Evolutionary conservation across 2,113 vertebrate genomes (phyloP).

Genomic region (Plestiodon gilberti): DNA sequence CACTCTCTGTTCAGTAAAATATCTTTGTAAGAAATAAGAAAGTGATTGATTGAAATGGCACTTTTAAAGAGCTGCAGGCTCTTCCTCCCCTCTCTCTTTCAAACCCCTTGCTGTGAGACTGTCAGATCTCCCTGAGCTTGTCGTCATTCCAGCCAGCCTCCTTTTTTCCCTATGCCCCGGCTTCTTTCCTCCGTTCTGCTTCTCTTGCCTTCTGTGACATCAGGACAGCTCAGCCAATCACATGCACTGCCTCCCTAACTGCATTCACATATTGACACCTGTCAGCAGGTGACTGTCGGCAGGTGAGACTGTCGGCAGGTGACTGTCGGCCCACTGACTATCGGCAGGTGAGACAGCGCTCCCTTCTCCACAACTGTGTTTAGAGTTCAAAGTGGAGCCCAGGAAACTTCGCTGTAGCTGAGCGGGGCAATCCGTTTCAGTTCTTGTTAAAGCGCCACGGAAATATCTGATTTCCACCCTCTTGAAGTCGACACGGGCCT

Average conservation of each 20-base stretch:
- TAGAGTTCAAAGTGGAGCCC: background rate
- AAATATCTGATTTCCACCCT: slow-evolving; percentile 31
- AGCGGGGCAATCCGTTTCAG: background rate
- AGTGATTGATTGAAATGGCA: background rate
- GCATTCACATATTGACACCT: background rate
- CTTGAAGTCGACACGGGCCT: slow-evolving; percentile 37
- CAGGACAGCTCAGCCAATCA: background rate
- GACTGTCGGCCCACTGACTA: fast-evolving
- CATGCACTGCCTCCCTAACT: background rate
- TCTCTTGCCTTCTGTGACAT: background rate
- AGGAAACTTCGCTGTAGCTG: background rate
- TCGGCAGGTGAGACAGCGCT: background rate
- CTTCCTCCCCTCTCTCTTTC: too few relatives aligned
- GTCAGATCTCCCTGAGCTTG: background rate
- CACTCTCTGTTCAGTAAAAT: background rate
- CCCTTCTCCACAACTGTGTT: background rate
- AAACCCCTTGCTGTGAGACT: too few relatives aligned
- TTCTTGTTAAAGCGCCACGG: slow-evolving; percentile 20
- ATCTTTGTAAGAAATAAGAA: background rate
- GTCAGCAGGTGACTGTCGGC: fast-evolving
- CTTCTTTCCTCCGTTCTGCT: background rate
- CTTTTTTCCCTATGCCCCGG: too few relatives aligned
- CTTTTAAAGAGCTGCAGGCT: too few relatives aligned
- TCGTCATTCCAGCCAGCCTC: background rate
- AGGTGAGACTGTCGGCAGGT: too few relatives aligned